Evolutionary conservation across 2,113 vertebrate genomes (phyloP), one percentile per base, ranked within the genome.

Genomic region (Hassar affinis): DNA sequence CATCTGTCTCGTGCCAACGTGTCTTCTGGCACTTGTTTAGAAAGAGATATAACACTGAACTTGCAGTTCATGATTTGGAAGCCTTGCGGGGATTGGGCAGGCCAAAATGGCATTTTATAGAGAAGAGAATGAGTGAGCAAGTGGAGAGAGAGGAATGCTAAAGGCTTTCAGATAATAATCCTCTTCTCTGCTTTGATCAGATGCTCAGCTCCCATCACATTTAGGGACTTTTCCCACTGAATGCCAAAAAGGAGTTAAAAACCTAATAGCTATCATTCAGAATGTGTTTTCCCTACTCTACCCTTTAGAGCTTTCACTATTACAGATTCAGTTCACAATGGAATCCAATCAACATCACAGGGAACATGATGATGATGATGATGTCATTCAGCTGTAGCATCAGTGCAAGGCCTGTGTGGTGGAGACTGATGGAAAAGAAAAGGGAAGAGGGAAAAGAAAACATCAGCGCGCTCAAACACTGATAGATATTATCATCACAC

Each of bases 101-200:
- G n/a, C n/a, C 57, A 25, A 33, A 47, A 52, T 17, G 1, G 18
- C 5, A 10, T 72, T 59, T 81, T 61, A 33, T 79, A 17, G 76
- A 66, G 62, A 64, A 4, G 59, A 61, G 47, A 11, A 30, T 22
- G 84, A 7, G 25, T 14, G 15, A 30, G 12, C 5, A 42, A 51
- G 18, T 33, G 38, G 4, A 42, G 4, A 30, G 62, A 77, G 51
- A 77, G 72, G 84, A 76, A 75, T 59, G 57, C n/a, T 84, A 9
- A 61, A 47, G 20, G 54, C 14, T 80, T 69, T 71, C 66, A 72
- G 66, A 54, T 52, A 80, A 33, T 80, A 80, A 85, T 74, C 66
- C 69, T 72, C 15, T 54, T 17, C 75, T 69, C 52, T 3, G 64
- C 82, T 80, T 75, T 59, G 56, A 80, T 74, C 64, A 18, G 42